A percentile compares a stretch with the other conserved stretches of the same genome.
Evolutionary conservation across 2,888 invertebrate genomes (phyloP).

Genomic region (Campaea margaritaria): DNA sequence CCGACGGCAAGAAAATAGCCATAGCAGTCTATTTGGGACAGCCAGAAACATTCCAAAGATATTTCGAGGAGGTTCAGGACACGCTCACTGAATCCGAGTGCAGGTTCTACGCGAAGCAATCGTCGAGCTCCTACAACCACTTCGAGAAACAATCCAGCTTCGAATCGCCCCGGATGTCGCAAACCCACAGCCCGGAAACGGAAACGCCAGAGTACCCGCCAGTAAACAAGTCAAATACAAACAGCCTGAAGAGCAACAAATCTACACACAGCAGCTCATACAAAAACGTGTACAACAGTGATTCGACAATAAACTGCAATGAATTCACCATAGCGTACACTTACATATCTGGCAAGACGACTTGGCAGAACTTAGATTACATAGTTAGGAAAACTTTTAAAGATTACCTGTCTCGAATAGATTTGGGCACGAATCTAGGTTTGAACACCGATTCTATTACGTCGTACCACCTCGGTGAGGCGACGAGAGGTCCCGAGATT

Average conservation of each 20-base stretch:
- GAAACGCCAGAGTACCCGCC: conserved; percentile 77
- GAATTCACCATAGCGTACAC: conserved; percentile 95
- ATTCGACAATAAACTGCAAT: conserved; percentile 86
- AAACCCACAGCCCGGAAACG: conserved; percentile 77
- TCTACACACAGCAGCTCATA: conserved; percentile 82
- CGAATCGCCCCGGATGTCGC: conserved; percentile 77
- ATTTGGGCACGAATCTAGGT: conserved; percentile 96
- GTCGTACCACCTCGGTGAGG: conserved; percentile 97
- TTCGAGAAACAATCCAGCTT: conserved; percentile 80
- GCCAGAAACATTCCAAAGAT: conserved; percentile 90
- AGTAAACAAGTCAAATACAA: conserved; percentile 81
- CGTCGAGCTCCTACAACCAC: conserved; percentile 75
- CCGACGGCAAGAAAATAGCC: conserved; percentile 94
- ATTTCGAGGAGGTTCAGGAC: conserved; percentile 88
- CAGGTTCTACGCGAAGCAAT: conserved; percentile 85
- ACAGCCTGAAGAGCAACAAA: conserved; percentile 84
- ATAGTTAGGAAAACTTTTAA: conserved; percentile 96
- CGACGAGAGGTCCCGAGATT: conserved; percentile 91
- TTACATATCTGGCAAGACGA: conserved; percentile 95
- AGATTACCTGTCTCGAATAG: conserved; percentile 96
- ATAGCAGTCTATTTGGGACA: conserved; percentile 95
- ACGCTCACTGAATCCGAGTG: conserved; percentile 87
- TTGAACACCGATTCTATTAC: conserved; percentile 94
- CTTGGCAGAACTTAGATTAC: conserved; percentile 97
- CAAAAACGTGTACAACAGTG: conserved; percentile 81